Conservation (phyloP, 2,113 vertebrate species). For the Addax nasomaculatus region DNA sequence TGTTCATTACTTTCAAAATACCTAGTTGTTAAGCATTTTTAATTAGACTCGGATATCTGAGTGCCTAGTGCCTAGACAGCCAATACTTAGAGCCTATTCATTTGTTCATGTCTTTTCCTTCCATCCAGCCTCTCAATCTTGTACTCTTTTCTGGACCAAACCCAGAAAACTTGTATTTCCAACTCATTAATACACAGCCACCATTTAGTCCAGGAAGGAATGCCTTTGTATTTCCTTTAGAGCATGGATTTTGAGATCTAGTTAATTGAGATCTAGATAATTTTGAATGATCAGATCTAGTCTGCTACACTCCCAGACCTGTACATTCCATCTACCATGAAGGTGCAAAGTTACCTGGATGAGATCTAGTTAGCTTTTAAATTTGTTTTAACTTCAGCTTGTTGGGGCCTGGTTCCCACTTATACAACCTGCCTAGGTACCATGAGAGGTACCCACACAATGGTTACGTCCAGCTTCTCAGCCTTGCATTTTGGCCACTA, state of each 20-base stretch:
- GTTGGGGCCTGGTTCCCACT: not conserved
- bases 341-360: not conserved
- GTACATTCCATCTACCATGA: not conserved
- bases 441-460: not conserved
- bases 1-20: not conserved
- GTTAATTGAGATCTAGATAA: not conserved
- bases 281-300: not conserved
- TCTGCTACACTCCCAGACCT: no score
- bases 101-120: not conserved
- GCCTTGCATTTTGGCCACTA: not conserved
- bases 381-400: not conserved
- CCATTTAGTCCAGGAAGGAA: not conserved
- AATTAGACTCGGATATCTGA: not conserved
- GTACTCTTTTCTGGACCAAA: not conserved
- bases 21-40: not conserved
- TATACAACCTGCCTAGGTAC: not conserved
- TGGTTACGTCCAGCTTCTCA: no score
- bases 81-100: not conserved
- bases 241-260: not conserved
- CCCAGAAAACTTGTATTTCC: not conserved
- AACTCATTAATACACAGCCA: not conserved
- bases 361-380: not conserved
- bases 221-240: not conserved
- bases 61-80: not conserved
- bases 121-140: not conserved